Base-by-base conservation (phyloP, 2,888 invertebrate species). In the Amiota communis region DNA sequence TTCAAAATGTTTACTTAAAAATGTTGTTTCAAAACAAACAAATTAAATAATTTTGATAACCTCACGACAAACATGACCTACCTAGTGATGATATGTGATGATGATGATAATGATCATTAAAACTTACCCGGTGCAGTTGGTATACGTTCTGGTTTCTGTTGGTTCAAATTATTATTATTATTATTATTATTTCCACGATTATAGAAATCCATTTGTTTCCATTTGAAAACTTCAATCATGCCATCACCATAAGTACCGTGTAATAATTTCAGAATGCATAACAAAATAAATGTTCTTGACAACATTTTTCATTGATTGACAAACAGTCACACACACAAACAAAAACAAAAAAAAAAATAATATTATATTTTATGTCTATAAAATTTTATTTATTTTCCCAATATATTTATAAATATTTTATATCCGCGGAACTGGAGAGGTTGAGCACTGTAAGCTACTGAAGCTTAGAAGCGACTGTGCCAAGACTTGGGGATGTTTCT, bases 201-300 rank as follows among this genome's bases (percentile, higher is more conserved):
- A 23, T 86, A 86, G 73, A 78, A 89, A 59, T 88, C 89, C 76
- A 89, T 87, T 80, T 89, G 88, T 49, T 87, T 89, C 89, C 90
- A 89, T 77, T 84, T 82, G 48, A 89, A 88, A 15, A 89, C 86
- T 73, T 88, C 90, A 48, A 81, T 80, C 78, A 89, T 79, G 9
- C 85, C 86, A 72, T 83, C 81, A 15, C 81, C 80, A 8, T 72
- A 70, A 20, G 71, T n/a, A 15, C 74, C 23, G 12, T 53, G 8
- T 67, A 74, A 15, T 47, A 73, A 20, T 49, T 17, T 20, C 48
- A 49, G 47, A 11, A 77, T 36, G 56, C 71, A 72, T 8, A 74
- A 15, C 64, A 77, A n/a, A 36, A 81, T 48, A 8, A 75, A 46
- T 8, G 71, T 59, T 74, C 73, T 78, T 76, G 74, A 73, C 76